Evolutionary conservation across 2,888 invertebrate genomes (phyloP), one percentile per base, ranked within the genome.

Genomic region (Cyrtodaria siliqua): DNA sequence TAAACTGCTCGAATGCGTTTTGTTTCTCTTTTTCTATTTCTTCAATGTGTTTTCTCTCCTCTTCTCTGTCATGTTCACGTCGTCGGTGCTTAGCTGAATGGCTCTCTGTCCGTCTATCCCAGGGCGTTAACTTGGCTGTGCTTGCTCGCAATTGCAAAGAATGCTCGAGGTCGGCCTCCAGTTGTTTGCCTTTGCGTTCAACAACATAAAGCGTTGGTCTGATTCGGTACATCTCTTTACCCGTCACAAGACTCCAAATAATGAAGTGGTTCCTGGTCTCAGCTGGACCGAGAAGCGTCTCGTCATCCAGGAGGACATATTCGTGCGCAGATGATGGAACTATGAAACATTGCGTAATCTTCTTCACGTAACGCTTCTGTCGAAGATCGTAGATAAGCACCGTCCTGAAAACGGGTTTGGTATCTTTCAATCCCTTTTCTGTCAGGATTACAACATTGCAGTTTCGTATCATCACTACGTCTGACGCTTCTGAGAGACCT

Each of bases 251-350:
- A 55, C 84, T 91, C 92, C 92, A 92, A 27, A 92, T 82, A 14
- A 92, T 87, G 50, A 92, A 90, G 69, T 92, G 92, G 26, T 80
- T 86, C 27, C 92, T 77, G 55, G 87, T 91, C 44, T 91, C 91
- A 0, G 91, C 88, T 8, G 90, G 87, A 0, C 92, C 91, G 49
- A 92, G 82, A 49, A 92, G 78, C 12, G 82, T 85, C 12, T 91
- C 87, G 2, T 88, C 89, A 66, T 90, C 87, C 26, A 92, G 85
- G 1, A 92, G 70, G 4, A 87, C 83, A 73, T 91, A 92, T 62
- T 92, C 92, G 52, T 92, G 90, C 1, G 87, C 81, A 8, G 89
- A 90, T 4, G 87, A 89, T 14, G 91, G 91, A 1, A 88, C 86
- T 23, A 92, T 91, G 75, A 86, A 89, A 61, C 90, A 89, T 16